Evolutionary conservation across 2,113 vertebrate genomes (phyloP).

Genomic region (Sporophila hypoxantha): DNA sequence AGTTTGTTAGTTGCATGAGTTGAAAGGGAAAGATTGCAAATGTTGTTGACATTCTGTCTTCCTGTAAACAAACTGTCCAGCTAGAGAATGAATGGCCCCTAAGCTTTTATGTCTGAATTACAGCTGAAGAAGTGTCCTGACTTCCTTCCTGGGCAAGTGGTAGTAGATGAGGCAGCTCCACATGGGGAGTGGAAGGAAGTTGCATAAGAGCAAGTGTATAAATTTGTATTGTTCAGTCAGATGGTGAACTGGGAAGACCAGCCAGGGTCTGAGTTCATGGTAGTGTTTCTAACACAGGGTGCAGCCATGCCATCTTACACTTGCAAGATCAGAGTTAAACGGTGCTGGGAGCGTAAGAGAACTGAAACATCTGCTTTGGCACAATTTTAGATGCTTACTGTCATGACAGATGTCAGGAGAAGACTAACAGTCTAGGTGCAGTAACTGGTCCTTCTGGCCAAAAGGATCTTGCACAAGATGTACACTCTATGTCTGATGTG

Average conservation of each 20-base stretch:
- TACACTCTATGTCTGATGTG: not conserved
- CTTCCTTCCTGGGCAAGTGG: slow-evolving; percentile 1
- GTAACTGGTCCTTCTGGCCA: not conserved
- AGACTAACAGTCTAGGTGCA: not conserved
- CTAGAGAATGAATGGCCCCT: not conserved
- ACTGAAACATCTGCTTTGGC: slow-evolving; percentile 27
- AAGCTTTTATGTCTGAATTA: not conserved
- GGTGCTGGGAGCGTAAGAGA: not conserved
- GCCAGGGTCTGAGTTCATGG: not conserved
- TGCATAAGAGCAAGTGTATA: not conserved
- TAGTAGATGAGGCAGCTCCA: not conserved
- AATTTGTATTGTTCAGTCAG: not conserved
- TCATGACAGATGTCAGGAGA: not conserved
- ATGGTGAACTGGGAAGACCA: not conserved
- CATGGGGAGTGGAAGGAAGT: not conserved
- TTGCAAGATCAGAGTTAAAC: not conserved
- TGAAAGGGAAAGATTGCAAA: slow-evolving; percentile 2
- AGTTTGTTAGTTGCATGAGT: slow-evolving; percentile 6
- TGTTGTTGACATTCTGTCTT: slow-evolving; percentile 8
- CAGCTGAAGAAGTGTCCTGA: not conserved
- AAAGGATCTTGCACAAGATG: not conserved
- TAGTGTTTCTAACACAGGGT: not conserved
- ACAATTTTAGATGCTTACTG: not conserved
- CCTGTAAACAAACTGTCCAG: slow-evolving; percentile 28
- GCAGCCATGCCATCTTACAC: not conserved